Evolutionary conservation across 2,113 vertebrate species (phyloP).

Genomic region (Cyprinus carpio): DNA sequence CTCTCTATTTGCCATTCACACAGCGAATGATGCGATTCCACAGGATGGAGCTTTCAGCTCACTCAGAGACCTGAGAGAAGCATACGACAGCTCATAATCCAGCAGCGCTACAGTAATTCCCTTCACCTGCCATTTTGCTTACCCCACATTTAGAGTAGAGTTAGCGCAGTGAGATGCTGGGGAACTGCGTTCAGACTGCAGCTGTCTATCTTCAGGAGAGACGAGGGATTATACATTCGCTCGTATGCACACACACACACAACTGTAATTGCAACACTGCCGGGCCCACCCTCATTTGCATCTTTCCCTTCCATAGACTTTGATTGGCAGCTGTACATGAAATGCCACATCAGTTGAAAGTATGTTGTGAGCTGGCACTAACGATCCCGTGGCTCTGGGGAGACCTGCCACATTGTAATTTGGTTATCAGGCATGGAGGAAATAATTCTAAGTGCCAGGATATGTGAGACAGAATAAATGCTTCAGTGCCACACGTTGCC

Average conservation of each 20-base stretch:
- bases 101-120: constrained; percentile 60
- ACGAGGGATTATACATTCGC: constrained; percentile 80
- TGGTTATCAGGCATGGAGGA: constrained; percentile 99
- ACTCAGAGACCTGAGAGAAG: constrained; percentile 50
- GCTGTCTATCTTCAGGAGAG: constrained; percentile 90
- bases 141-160: constrained; percentile 62
- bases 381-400: constrained; percentile 95
- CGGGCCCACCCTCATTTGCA: constrained; percentile 95
- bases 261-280: constrained; percentile 86
- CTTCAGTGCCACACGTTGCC: constrained; percentile 95
- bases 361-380: constrained; percentile 99
- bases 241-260: constrained; percentile 63
- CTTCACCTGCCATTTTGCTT: constrained; percentile 67
- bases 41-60: constrained; percentile 39
- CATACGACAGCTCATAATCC: constrained; percentile 55
- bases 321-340: constrained; percentile 99
- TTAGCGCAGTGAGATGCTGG: constrained; percentile 53
- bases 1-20: constrained; percentile 5
- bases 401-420: constrained; percentile 99
- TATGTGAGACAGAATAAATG: constrained; percentile 99
- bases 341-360: constrained; percentile 99
- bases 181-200: constrained; percentile 75
- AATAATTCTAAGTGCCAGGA: constrained; percentile 99
- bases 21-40: constrained; percentile 22
- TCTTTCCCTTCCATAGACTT: constrained; percentile 76